Percentiles rank a stretch among this genome's conserved stretches.
Evolutionary conservation across 2,797 vertebrate genomes (phyloP).

Genomic region (Hozukius guyotensis): DNA sequence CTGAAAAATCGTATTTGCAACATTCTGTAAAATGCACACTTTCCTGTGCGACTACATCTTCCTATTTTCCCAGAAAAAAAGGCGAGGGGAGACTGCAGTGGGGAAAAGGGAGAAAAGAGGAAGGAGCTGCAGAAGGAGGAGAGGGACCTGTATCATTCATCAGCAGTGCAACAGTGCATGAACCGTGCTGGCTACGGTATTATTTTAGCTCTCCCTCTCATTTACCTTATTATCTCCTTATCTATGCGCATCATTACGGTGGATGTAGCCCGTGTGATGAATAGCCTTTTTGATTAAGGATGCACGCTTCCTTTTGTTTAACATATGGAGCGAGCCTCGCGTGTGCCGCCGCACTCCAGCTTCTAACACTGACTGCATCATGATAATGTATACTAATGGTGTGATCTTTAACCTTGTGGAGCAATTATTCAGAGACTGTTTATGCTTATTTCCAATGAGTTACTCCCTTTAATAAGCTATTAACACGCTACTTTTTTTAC

Average conservation of each 20-base stretch:
- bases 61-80: background rate
- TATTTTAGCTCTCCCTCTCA: slow-evolving; percentile 78
- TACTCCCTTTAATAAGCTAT: background rate
- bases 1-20: background rate
- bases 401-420: slow-evolving; percentile 26
- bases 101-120: slow-evolving; percentile 4
- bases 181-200: slow-evolving; percentile 66
- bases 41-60: background rate
- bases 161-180: slow-evolving; percentile 74
- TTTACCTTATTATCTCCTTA: slow-evolving; percentile 80
- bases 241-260: slow-evolving; percentile 74
- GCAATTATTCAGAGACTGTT: slow-evolving; percentile 14
- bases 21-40: background rate
- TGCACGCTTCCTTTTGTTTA: slow-evolving; percentile 65
- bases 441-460: slow-evolving; percentile 18
- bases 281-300: slow-evolving; percentile 75
- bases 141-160: slow-evolving; percentile 69
- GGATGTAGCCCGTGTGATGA: slow-evolving; percentile 72
- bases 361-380: slow-evolving; percentile 1
- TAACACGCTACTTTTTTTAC: background rate
- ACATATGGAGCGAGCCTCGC: slow-evolving; percentile 56
- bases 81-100: background rate
- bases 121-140: slow-evolving; percentile 47
- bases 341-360: slow-evolving; percentile 35
- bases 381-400: slow-evolving; percentile 20